Conservation (phyloP, 2,888 invertebrate species). For the Drosophila prostipennis region DNA sequence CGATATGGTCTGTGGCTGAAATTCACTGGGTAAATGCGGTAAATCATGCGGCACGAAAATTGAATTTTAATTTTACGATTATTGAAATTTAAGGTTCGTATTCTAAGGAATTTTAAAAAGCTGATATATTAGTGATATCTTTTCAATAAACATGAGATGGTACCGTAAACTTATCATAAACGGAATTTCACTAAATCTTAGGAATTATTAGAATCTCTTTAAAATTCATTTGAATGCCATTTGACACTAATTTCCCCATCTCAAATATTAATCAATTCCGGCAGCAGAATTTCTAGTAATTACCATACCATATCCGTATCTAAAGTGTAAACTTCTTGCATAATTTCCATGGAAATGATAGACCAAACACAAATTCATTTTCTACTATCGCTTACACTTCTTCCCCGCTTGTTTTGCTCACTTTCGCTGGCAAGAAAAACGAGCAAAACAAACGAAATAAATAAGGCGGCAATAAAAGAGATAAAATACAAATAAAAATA, state of each 20-base stretch:
- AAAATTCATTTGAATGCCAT: background rate
- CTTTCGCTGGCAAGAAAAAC: constrained; percentile 25
- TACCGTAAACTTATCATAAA: no score
- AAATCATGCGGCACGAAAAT: constrained; percentile 17
- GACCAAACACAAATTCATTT: constrained; percentile 18
- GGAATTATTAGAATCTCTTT: no score
- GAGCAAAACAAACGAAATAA: constrained; percentile 34
- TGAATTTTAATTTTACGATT: constrained; percentile 10
- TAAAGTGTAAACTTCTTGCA: constrained; percentile 17
- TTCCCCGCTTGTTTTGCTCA: constrained; percentile 11
- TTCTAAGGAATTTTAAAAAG: background rate
- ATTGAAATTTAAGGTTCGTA: constrained; percentile 1
- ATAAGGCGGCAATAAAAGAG: constrained; percentile 34
- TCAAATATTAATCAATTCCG: background rate
- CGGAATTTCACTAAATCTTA: no score
- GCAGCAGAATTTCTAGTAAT: constrained; percentile 17
- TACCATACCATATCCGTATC: constrained; percentile 3
- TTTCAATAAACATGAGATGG: no score
- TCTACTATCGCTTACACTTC: constrained; percentile 17
- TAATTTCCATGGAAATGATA: constrained; percentile 35
- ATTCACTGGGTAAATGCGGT: constrained; percentile 9
- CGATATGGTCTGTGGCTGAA: background rate
- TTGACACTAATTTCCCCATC: background rate
- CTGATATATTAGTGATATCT: no score
- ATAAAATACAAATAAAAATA: constrained; percentile 20